Base-by-base conservation (phyloP, 2,888 invertebrate species). In the Schizotus pectinicornis region DNA sequence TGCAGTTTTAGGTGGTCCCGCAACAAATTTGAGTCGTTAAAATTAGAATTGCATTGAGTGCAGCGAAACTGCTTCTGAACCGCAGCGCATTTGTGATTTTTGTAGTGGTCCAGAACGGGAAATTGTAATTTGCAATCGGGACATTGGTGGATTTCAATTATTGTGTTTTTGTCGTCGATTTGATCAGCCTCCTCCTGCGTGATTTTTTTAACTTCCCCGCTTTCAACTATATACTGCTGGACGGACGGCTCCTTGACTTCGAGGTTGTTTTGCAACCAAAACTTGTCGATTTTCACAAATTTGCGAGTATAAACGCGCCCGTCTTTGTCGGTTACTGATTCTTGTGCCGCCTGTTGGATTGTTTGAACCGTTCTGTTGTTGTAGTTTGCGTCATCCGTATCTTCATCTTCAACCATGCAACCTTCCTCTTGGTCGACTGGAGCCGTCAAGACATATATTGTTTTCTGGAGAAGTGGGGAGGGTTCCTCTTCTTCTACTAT, bases 1-100 rank as follows among this genome's bases (percentile, higher is more conserved):
- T 87, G 87, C 1, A 81, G 79, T 70, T 85, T 85, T 81, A 85
- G 83, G 66, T 89, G 88, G 0, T 83, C 80, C 59, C 84, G 84
- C 38, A 88, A 72, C 0, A 85, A 60, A n/a, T 62, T 58, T 43
- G 64, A 55, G 14, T 37, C 63, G 8, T 57, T 45, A 35, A 69
- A 86, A 67, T 85, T 85, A 0, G 82, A 76, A 56, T 80, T 83
- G 45, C 81, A 81, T 68, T 84, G 85, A 1, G 77, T 74, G 12
- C 81, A 80, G 8, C 81, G 77, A 70, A 85, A 85, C 8, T 81
- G 79, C 0, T 78, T 22, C 3, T 22, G 22, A 22, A 22, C 22
- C 5, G 22, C 22, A 14, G 62, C 62, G 63, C 84, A 84, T 2
- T 75, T 73, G 59, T 84, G 84, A 45, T 75, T 76, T 8, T 79